Evolutionary conservation across 2,888 invertebrate genomes (phyloP), one percentile per base, ranked within the genome.

Genomic region (Lissocephala sabroskyi): DNA sequence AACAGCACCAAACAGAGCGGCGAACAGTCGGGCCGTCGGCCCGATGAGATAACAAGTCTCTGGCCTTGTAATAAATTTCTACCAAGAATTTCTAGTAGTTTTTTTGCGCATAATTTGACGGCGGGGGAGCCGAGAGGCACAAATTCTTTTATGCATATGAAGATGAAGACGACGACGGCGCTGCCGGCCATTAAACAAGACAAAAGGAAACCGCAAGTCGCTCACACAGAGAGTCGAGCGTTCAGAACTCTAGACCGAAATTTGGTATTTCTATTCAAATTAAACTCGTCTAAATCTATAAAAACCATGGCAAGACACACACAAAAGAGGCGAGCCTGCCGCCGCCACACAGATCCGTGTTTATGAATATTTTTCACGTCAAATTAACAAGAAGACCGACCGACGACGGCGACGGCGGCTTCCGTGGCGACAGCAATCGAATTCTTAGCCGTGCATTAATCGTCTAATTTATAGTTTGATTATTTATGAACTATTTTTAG

Each of bases 251-350:
- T 67, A 63, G 51, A 75, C 71, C 64, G 52, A 64, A 70, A 59
- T 68, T 65, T 49, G 65, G 56, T 70, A 68, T 70, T 68, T 68
- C 65, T 70, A 70, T 70, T 70, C 74, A 70, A 70, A 70, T 68
- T 73, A 70, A 76, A 70, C 68, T 70, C 70, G 68, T 70, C 74
- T 73, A 76, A 70, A 76, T 76, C 68, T 76, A 70, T 70, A 68
- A 70, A 68, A 73, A 47, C 59, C 43, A 62, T 73, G 51, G n/a
- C 3, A 10, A 18, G 19, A 10, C 30, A 30, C 65, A 56, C 74
- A 70, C 68, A 76, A 68, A 76, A 65, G 68, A 57, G 33, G 13
- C 33, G 13, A 2, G 30, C 30, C 2, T 14, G 35, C 3, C 16
- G 3, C 35, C 13, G 35, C 10, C 3, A 39, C 13, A n/a, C 47